Evolutionary conservation across 37 sponge, comb jelly and placozoan species (phyloP).

Genomic region (Diacarnus erythraeanus): DNA sequence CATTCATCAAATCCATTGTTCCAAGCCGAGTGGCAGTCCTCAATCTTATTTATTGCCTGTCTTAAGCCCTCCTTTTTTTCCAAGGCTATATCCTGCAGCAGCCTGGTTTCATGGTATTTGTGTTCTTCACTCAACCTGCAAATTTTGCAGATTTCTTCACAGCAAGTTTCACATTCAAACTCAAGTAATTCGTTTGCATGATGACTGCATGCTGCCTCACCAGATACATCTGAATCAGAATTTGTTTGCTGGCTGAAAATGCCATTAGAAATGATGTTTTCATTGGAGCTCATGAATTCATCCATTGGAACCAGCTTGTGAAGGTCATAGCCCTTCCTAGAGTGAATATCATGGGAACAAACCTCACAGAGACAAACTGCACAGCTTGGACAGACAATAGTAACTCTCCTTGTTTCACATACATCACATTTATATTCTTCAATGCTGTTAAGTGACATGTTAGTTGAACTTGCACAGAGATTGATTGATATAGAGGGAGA

Average conservation of each 20-base stretch:
- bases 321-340: constrained; percentile 16
- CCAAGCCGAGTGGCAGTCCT: constrained; percentile 12
- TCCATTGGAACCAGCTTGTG: constrained; percentile 5
- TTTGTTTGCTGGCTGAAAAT: not conserved
- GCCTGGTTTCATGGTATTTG: constrained; percentile 26
- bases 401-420: constrained; percentile 1
- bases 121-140: constrained; percentile 14
- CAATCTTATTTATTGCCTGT: not conserved
- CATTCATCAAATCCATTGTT: constrained; percentile 28
- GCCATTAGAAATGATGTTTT: not conserved
- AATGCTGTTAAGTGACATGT: not conserved
- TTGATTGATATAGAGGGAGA: not conserved
- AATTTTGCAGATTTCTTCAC: constrained; percentile 4
- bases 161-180: constrained; percentile 17
- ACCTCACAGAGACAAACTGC: constrained; percentile 25
- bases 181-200: constrained; percentile 19
- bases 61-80: constrained; percentile 19
- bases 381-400: constrained; percentile 31
- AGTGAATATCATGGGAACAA: constrained; percentile 30
- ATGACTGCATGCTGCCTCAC: not conserved
- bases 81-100: constrained; percentile 8
- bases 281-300: constrained; percentile 17
- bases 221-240: constrained; percentile 3
- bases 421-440: constrained; percentile 33
- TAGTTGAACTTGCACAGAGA: not conserved